Base-by-base conservation (phyloP, 2,113 vertebrate genomes). In the Macroglossus sobrinus region DNA sequence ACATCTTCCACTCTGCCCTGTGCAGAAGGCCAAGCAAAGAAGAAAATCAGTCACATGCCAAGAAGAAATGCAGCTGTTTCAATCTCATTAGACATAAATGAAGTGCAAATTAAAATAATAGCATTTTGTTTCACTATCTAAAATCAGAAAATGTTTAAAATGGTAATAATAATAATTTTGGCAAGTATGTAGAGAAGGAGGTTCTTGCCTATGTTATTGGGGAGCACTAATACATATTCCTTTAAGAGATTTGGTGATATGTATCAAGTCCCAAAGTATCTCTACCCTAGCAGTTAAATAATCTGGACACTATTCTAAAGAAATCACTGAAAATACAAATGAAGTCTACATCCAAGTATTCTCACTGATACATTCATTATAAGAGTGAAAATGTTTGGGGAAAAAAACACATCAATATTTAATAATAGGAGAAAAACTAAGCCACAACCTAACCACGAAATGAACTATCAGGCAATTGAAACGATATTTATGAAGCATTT, bases 131-230 rank as follows among this genome's bases (percentile, higher is more conserved):
- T 75, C 30, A n/a, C 45, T 89, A n/a, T 61, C 79, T 71, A 30
- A 89, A 78, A 38, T 26, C 69, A 80, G 35, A 64, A 86, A 43
- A 15, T 43, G n/a, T 84, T 90, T 75, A 26, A 78, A 95, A 79
- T 76, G 45, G 47, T 45, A n/a, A 12, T 53, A 53, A 30, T 19
- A 63, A 43, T 55, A 57, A 2, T 71, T 30, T 19, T 63, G 69
- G 53, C 28, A 63, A 59, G 50, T 66, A 28, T 2, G 1, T 74
- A 30, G 61, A 59, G n/a, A 90, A 71, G 26, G 19, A 61, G 47
- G 15, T 84, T 84, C 38, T 85, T 16, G 24, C n/a, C 66, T n/a
- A 7, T 33, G 28, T 57, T 59, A 68, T 6, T n/a, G 43, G 71
- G 61, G 10, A n/a, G 47, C 8, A 59, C 11, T 72, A 61, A 7